Base-by-base conservation (phyloP, 2,113 vertebrate species). In the Leptodactylus fuscus region DNA sequence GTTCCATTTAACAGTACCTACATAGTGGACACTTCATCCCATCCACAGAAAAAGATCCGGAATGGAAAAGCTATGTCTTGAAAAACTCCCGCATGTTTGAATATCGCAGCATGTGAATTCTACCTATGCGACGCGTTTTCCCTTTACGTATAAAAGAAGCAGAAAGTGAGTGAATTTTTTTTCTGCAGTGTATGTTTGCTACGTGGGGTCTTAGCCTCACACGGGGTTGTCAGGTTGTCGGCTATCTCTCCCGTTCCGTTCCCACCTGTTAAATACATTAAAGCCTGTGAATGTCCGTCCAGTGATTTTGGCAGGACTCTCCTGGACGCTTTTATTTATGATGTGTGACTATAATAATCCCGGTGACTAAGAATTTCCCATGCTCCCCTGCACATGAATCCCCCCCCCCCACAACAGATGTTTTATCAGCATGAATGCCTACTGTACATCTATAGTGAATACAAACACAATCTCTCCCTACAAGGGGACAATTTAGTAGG, bases 401-500 rank as follows among this genome's bases (percentile, higher is more conserved):
- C 1, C 32, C 34, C 48, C 48, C 46, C 5, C 20, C 13, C 1
- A 15, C 48, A 69, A 48, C 83, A 79, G 83, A 79, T 79, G 83
- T 85, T 78, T 79, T 79, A 79, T 27, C 74, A 85, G 83, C 58
- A 49, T 79, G 75, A 70, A 48, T 53, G 60, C 83, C 79, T 79
- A 80, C 48, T 53, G 60, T 80, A 53, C 62, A 44, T 80, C 62
- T 71, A 85, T 80, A 55, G 83, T 58, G 58, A 70, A 29, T n/a
- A 48, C 29, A 67, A 79, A 69, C 60, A 79, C 71, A 77, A 84
- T 84, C 82, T 13, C 29, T 53, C 46, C 32, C 82, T 76, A n/a
- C 18, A 86, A 62, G 87, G 86, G 86, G 41, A 58, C 36, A 87
- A 79, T 91, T 89, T 88, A 81, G 88, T 91, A 89, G 91, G 90